Base-by-base conservation (phyloP, 2,888 invertebrate genomes). In the Tenthredo distinguenda region DNA sequence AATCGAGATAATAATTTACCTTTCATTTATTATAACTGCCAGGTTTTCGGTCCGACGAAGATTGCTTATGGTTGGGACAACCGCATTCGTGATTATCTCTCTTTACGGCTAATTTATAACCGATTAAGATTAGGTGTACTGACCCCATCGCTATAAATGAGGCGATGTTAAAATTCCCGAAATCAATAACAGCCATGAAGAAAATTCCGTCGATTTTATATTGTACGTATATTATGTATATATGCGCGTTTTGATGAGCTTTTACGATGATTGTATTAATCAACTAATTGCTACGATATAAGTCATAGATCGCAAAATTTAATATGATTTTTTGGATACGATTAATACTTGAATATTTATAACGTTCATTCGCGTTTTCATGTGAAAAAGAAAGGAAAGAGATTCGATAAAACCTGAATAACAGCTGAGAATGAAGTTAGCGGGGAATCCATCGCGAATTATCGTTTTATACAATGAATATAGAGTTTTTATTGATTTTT, bases 131-230 rank as follows among this genome's bases (percentile, higher is more conserved):
- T 10, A 58, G n/a, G n/a, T 62, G 55, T 18, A 62, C 21, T 62
- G 79, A 37, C 21, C 65, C 65, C 82, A 82, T 43, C 0, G 47
- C 82, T n/a, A 82, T 12, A 31, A 82, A 82, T 26, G 68, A 82
- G 10, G 26, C 58, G n/a, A 81, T 21, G 62, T 81, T 81, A 37
- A 81, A 81, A 62, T 81, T 40, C 12, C 43, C 40, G 15, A 81
- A 0, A 26, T 62, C 62, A 2, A 81, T 81, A 15, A 81, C 21
- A 21, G 37, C 37, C 81, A 62, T 81, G 31, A 55, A 18, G 10
- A 40, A 26, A 68, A 68, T 68, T 62, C 62, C 55, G 55, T 55
- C 1, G n/a, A 55, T 55, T n/a, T 55, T n/a, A n/a, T 50, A 12
- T 2, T 15, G 15, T 15, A 15, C 10, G 40, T 43, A 43, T 43